Percentiles rank a stretch among this genome's conserved stretches.
Conservation (phyloP, 1,140 invertebrate genomes). For the Lasaia peninsularis region DNA sequence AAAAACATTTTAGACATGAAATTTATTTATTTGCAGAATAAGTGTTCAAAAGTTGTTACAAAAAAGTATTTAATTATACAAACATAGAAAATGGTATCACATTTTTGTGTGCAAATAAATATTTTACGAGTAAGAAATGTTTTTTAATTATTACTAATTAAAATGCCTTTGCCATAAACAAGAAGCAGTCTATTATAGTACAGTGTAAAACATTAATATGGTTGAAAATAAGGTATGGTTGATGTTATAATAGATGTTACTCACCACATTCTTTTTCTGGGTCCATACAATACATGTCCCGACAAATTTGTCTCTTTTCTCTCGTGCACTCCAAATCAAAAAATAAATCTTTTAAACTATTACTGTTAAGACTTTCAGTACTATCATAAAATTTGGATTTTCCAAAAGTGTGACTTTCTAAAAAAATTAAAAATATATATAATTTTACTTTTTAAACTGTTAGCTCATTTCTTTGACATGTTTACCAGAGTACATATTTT, state of each 20-base stretch:
- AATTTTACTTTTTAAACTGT: not conserved
- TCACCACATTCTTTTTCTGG: conserved; percentile 79
- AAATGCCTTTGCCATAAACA: too few relatives aligned
- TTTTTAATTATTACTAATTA: too few relatives aligned
- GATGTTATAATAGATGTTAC: conserved; percentile 17
- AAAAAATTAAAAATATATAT: conserved; percentile 27
- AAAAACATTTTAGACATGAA: too few relatives aligned
- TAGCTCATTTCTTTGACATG: too few relatives aligned
- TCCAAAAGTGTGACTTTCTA: conserved; percentile 60
- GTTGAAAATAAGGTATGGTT: not conserved
- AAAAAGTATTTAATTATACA: too few relatives aligned
- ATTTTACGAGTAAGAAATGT: too few relatives aligned
- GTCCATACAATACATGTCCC: conserved; percentile 83
- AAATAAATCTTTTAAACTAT: conserved; percentile 85
- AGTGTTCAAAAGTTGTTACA: too few relatives aligned
- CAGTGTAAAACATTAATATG: not conserved
- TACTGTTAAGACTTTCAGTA: conserved; percentile 53
- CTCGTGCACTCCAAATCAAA: conserved; percentile 93
- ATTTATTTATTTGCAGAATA: too few relatives aligned
- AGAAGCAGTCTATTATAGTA: too few relatives aligned
- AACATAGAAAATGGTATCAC: too few relatives aligned
- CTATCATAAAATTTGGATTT: conserved; percentile 71
- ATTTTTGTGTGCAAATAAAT: too few relatives aligned
- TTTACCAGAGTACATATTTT: not conserved
- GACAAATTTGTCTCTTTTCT: conserved; percentile 86